Percentiles rank a stretch among this genome's conserved stretches.
phyloP scores from a whole-genome alignment of 1,140 invertebrate species.

The Hyphantria cunea region DNA sequence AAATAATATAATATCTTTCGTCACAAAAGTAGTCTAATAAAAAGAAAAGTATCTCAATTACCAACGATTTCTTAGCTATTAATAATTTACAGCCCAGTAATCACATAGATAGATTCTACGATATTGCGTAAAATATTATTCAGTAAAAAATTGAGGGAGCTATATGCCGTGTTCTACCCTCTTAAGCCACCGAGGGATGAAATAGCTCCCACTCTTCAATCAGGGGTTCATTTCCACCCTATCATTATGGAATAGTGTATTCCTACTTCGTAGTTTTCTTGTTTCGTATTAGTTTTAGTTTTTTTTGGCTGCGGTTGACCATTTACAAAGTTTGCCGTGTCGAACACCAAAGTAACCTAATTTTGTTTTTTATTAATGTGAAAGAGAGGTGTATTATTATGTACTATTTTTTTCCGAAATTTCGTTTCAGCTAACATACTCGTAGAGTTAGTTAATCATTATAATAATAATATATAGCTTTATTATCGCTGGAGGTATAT shows the following conservation, averaged over 20 bases:
- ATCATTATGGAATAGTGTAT: slow-evolving; percentile 31
- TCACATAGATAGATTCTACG: neutral
- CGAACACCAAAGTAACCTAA: no score
- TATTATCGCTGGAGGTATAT: no score
- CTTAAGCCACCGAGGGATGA: slow-evolving; percentile 26
- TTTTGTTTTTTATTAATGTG: no score
- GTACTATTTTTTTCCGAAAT: no score
- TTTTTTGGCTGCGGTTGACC: neutral
- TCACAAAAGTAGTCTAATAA: no score
- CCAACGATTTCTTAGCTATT: neutral
- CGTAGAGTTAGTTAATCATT: no score
- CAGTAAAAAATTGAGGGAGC: slow-evolving; percentile 17
- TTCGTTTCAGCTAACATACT: no score
- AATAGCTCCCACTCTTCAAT: slow-evolving; percentile 36
- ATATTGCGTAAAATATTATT: slow-evolving; percentile 10
- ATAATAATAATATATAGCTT: no score
- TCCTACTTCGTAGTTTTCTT: slow-evolving; percentile 5
- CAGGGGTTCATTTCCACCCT: slow-evolving; percentile 31
- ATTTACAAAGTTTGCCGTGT: neutral
- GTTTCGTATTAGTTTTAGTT: neutral
- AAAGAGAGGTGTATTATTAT: no score
- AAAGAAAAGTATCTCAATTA: neutral
- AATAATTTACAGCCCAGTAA: no score
- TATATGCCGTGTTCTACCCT: neutral
- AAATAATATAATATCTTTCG: no score